Percentiles rank a stretch among this genome's conserved stretches.
These are phyloP conservation scores for Erethizon dorsatum DNA, from an alignment of 2,797 vertebrate genomes.

Conservation along the genomic window DNA sequence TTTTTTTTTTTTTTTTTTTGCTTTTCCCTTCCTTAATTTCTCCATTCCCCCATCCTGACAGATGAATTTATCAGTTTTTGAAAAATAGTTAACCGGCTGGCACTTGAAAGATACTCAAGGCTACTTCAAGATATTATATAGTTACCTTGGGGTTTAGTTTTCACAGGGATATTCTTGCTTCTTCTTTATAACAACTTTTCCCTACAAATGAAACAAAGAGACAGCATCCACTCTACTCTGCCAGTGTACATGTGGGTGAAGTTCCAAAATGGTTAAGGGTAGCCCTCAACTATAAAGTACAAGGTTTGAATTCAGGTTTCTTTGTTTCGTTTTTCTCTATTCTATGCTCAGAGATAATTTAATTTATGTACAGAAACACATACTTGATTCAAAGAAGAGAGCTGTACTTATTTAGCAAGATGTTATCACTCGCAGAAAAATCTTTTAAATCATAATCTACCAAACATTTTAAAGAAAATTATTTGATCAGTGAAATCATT, in stretches of 20 bases:
- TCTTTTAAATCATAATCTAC: constrained; percentile 57
- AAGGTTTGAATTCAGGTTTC: neutral
- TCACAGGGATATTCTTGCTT: neutral
- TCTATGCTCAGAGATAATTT: neutral
- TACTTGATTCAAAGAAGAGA: neutral
- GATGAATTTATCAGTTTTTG: neutral
- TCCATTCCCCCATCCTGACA: neutral
- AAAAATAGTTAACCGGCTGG: neutral
- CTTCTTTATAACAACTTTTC: neutral
- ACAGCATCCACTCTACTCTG: neutral
- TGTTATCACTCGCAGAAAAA: constrained; percentile 69
- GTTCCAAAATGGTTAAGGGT: neutral
- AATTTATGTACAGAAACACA: constrained; percentile 53
- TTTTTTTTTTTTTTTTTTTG: too few relatives aligned
- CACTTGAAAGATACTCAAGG: neutral
- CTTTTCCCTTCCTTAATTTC: too few relatives aligned
- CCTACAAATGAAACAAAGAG: neutral
- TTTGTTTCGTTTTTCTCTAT: neutral
- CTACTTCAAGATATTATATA: neutral
- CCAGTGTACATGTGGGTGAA: neutral
- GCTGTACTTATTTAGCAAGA: neutral
- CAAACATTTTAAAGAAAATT: constrained; percentile 37
- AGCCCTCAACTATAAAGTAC: neutral
- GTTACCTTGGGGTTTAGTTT: neutral
- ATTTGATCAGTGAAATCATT: neutral